Evolutionary conservation across 1,140 invertebrate species (phyloP).

Genomic region (Uloborus diversus): DNA sequence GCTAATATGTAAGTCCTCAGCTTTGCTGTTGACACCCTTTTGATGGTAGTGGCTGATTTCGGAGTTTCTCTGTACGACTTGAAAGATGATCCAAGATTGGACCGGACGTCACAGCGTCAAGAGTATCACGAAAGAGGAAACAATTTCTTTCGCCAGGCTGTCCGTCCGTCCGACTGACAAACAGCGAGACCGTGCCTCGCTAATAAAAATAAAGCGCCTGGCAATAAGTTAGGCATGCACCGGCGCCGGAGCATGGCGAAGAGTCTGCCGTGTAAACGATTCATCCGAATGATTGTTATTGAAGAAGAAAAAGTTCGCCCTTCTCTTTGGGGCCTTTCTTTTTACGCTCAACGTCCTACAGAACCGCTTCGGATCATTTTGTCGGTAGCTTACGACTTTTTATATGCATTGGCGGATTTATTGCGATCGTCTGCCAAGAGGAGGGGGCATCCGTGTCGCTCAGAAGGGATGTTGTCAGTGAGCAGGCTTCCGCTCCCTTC

Average conservation of each 20-base stretch:
- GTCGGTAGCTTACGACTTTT: slow-evolving; percentile 4
- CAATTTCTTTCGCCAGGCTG: too few relatives aligned
- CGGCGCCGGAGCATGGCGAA: neutral
- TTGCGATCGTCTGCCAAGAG: neutral
- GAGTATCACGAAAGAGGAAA: too few relatives aligned
- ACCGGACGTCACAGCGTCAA: too few relatives aligned
- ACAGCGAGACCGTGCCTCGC: neutral
- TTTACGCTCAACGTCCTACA: neutral
- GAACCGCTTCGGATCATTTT: slow-evolving; percentile 1
- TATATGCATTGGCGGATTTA: neutral
- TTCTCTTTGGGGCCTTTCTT: neutral
- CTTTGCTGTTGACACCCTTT: too few relatives aligned
- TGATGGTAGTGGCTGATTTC: too few relatives aligned
- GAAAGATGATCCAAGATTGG: too few relatives aligned
- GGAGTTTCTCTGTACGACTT: too few relatives aligned
- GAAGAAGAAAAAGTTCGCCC: neutral
- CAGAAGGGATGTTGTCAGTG: too few relatives aligned
- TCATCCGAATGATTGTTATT: slow-evolving; percentile 6
- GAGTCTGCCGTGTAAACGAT: slow-evolving; percentile 1
- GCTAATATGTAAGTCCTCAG: too few relatives aligned
- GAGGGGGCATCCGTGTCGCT: too few relatives aligned
- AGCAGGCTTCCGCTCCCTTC: too few relatives aligned
- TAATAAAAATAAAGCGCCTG: neutral
- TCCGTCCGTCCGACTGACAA: too few relatives aligned
- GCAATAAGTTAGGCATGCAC: neutral